Conservation (phyloP, 2,797 vertebrate genomes). For the Pogoniulus pusillus region DNA sequence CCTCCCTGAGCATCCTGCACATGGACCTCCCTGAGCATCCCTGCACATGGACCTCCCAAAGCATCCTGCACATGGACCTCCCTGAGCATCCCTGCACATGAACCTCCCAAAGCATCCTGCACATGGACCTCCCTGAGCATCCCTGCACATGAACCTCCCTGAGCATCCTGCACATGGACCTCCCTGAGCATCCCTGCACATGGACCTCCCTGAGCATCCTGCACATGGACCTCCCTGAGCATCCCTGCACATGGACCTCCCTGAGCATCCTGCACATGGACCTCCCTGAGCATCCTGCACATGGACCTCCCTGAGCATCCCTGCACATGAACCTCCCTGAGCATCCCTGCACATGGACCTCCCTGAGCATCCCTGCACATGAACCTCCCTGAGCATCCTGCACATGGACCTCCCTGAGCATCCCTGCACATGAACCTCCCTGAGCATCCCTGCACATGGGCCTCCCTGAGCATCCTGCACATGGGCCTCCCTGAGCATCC, state of each 20-base stretch:
- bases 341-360: too few species aligned
- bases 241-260: neutral
- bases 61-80: neutral
- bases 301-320: too few species aligned
- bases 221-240: neutral
- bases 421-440: neutral
- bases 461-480: neutral
- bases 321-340: too few species aligned
- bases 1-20: too few species aligned
- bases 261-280: too few species aligned
- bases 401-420: too few species aligned
- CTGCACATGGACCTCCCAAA: neutral
- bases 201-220: too few species aligned
- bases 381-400: too few species aligned
- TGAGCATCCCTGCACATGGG: neutral
- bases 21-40: neutral
- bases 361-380: too few species aligned
- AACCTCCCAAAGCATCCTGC: neutral
- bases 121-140: neutral
- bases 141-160: neutral
- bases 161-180: neutral
- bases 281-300: too few species aligned
- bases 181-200: neutral
- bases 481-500: neutral
- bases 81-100: too few species aligned